Evolutionary conservation across 2,888 invertebrate genomes (phyloP).

Genomic region (Alviniconcha strummeri): DNA sequence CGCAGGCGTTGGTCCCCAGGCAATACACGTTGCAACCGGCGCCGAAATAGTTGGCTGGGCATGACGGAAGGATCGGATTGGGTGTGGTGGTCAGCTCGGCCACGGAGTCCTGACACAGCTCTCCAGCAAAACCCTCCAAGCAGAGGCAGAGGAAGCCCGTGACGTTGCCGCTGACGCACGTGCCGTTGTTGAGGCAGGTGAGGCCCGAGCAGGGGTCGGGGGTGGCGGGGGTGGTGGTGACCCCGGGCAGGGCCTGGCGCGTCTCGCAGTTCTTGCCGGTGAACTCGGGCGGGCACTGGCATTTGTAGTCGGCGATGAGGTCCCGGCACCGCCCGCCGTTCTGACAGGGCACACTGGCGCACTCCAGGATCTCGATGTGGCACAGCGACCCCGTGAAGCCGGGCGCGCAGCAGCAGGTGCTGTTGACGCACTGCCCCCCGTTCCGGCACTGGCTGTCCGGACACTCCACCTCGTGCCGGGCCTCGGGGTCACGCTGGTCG

Average conservation of each 20-base stretch:
- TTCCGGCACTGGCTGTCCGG: conserved; percentile 46
- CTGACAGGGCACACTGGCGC: conserved; percentile 46
- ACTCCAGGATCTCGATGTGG: conserved; percentile 48
- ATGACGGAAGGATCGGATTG: conserved; percentile 28
- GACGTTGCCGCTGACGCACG: conserved; percentile 39
- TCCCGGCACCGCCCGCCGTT: conserved; percentile 52
- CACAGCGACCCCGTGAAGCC: conserved; percentile 48
- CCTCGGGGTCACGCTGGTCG: conserved; percentile 30
- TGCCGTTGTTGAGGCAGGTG: conserved; percentile 42
- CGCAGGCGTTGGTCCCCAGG: conserved; percentile 38
- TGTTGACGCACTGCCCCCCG: conserved; percentile 38
- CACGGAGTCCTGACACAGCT: conserved; percentile 43
- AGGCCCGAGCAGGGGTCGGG: conserved; percentile 32
- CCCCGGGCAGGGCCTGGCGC: conserved; percentile 24
- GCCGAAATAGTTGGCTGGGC: conserved; percentile 39
- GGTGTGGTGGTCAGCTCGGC: not conserved
- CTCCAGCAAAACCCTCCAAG: conserved; percentile 45
- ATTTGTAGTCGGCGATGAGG: conserved; percentile 44
- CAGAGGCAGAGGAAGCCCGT: conserved; percentile 48
- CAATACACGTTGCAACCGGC: conserved; percentile 37
- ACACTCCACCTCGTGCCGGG: conserved; percentile 37
- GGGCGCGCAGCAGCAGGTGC: conserved; percentile 45
- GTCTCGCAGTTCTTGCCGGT: conserved; percentile 52
- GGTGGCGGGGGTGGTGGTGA: conserved; percentile 17
- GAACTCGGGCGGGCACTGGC: conserved; percentile 46